Conservation (phyloP, 2,113 vertebrate genomes). For the Calidris pygmaea region DNA sequence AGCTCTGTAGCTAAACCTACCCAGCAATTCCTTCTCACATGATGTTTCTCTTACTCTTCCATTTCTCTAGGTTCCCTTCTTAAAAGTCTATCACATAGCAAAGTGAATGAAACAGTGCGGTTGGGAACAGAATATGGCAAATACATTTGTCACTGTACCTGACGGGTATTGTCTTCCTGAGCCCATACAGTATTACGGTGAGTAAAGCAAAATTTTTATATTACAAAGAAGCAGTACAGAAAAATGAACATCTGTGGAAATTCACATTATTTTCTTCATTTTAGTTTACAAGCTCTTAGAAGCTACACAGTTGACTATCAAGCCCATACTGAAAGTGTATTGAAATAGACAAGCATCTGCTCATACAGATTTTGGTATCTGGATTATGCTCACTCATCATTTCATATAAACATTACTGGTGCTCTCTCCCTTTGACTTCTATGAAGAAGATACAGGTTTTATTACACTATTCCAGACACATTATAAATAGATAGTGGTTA, state of each 20-base stretch:
- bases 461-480: background rate
- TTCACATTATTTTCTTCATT: background rate
- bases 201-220: slow-evolving; percentile 35
- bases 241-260: background rate
- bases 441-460: background rate
- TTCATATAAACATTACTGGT: background rate
- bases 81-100: background rate
- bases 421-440: background rate
- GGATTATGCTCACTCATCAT: background rate
- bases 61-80: slow-evolving; percentile 37
- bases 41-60: background rate
- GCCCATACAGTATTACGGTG: slow-evolving; percentile 86
- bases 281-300: background rate
- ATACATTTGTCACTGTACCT: slow-evolving; percentile 80
- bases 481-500: background rate
- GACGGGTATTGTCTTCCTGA: slow-evolving; percentile 85
- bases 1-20: background rate
- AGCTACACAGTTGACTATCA: background rate
- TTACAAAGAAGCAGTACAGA: background rate
- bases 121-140: slow-evolving; percentile 83
- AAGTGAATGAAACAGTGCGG: slow-evolving; percentile 85
- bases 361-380: background rate
- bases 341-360: background rate
- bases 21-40: background rate
- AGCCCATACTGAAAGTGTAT: background rate